Conservation (phyloP, 2,113 vertebrate species). For the Cynopterus brachyotis region DNA sequence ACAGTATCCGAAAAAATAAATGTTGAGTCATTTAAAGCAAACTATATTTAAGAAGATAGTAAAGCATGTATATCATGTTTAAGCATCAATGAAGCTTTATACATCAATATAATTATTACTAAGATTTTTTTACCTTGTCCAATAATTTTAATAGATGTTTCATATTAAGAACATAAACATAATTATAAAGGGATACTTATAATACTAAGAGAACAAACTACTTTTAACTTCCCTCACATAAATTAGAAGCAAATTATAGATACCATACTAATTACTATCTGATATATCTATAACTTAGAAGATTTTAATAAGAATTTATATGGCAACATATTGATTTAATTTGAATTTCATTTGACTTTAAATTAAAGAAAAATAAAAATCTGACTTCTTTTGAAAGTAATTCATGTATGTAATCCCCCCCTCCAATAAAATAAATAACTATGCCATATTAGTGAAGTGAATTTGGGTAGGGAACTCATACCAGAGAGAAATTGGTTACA, state of each 20-base stretch:
- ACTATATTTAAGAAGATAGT: neutral
- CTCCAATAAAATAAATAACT: slow-evolving; percentile 29
- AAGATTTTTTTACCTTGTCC: neutral
- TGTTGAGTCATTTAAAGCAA: neutral
- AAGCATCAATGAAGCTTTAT: neutral
- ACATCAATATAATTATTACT: neutral
- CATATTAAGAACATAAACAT: neutral
- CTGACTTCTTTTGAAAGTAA: slow-evolving; percentile 44
- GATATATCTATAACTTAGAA: slow-evolving; percentile 12
- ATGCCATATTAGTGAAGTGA: slow-evolving; percentile 19
- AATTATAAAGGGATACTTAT: neutral
- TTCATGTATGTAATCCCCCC: neutral
- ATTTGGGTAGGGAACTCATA: slow-evolving; percentile 25
- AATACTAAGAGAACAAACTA: neutral
- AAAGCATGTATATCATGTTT: neutral
- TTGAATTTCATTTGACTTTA: slow-evolving; percentile 46
- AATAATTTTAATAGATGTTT: slow-evolving; percentile 6
- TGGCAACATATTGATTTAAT: slow-evolving; percentile 16
- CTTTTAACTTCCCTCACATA: neutral
- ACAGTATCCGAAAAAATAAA: neutral
- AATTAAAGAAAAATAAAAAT: slow-evolving; percentile 55
- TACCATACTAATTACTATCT: slow-evolving; percentile 15
- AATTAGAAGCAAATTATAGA: slow-evolving; percentile 31
- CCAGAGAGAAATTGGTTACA: slow-evolving; percentile 26
- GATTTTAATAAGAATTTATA: slow-evolving; percentile 31